Conservation (phyloP, 2,888 invertebrate genomes). For the Morinoia aosen region DNA sequence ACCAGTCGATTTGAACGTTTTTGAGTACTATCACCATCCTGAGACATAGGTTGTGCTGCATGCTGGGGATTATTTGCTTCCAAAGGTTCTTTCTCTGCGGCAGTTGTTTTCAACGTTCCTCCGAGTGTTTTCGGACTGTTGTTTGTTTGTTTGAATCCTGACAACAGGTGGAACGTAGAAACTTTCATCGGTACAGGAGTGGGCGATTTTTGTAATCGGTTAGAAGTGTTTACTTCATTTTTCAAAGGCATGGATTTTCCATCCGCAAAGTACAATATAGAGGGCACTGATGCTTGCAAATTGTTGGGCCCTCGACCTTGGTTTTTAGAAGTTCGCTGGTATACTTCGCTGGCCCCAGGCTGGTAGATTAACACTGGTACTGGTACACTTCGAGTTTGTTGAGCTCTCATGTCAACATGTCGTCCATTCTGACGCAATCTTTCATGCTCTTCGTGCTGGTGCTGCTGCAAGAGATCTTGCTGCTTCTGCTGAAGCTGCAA, state of each 20-base stretch:
- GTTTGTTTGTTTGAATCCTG: not conserved
- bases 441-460: constrained; percentile 22
- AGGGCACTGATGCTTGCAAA: not conserved
- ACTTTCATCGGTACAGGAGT: not conserved
- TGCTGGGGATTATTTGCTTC: not conserved
- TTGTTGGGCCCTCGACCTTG: not conserved
- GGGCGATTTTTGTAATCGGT: not conserved
- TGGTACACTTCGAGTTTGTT: not conserved
- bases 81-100: not conserved
- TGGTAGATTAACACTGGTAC: not conserved
- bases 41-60: not conserved
- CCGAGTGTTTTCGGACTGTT: not conserved
- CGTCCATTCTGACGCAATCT: not conserved
- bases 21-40: not conserved
- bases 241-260: constrained; percentile 5
- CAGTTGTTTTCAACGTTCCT: not conserved
- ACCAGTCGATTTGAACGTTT: not conserved
- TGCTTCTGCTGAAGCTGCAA: constrained; percentile 32
- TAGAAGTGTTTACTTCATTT: not conserved
- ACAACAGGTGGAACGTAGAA: not conserved
- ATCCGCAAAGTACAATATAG: constrained; percentile 7
- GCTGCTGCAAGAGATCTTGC: constrained; percentile 32
- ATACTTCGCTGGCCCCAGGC: not conserved
- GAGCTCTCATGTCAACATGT: not conserved
- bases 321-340: not conserved